Conservation (phyloP, 2,888 invertebrate genomes). For the Carabus problematicus region DNA sequence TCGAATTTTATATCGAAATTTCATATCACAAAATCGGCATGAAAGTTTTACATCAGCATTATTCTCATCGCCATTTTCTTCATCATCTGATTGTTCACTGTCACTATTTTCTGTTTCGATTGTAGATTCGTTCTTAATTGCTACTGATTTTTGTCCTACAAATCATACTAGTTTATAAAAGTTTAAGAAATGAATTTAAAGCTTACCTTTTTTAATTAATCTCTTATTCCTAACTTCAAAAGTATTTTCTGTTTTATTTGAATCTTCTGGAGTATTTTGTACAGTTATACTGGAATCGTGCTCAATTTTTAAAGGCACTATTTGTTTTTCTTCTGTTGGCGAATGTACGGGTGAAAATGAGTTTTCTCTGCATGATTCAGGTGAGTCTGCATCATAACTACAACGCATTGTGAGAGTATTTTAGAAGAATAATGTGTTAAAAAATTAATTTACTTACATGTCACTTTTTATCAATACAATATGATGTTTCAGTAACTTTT, state of each 20-base stretch:
- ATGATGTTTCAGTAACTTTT: constrained; percentile 3
- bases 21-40: constrained; percentile 35
- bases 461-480: constrained; percentile 29
- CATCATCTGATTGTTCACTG: constrained; percentile 14
- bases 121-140: constrained; percentile 2
- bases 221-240: neutral
- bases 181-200: neutral
- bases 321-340: constrained; percentile 15
- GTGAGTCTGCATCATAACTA: constrained; percentile 24
- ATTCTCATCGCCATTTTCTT: constrained; percentile 20
- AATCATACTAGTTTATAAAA: too few relatives aligned
- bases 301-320: constrained; percentile 29
- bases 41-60: constrained; percentile 10
- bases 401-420: constrained; percentile 4
- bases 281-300: neutral
- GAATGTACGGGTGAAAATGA: constrained; percentile 15
- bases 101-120: neutral
- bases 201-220: neutral
- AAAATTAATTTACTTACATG: constrained; percentile 12
- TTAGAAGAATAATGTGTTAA: neutral
- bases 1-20: constrained; percentile 36
- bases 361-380: constrained; percentile 21
- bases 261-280: neutral
- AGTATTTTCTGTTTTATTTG: constrained; percentile 10
- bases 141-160: neutral